Percentiles rank a stretch among this genome's conserved stretches.
Evolutionary conservation across 2,888 invertebrate genomes (phyloP).

Genomic region (Cephonodes hylas): DNA sequence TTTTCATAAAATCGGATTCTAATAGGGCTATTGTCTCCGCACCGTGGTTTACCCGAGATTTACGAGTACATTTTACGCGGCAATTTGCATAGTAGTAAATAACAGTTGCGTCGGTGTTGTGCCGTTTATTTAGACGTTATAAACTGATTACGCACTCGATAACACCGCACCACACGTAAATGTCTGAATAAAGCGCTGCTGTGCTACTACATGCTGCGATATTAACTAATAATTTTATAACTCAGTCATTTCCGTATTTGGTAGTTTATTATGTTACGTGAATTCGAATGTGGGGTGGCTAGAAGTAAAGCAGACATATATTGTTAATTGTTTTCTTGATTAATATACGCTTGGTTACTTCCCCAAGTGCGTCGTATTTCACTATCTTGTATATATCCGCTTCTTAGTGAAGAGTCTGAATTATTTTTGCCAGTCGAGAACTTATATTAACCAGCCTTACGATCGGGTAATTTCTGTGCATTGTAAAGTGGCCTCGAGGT

Average conservation of each 20-base stretch:
- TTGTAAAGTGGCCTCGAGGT: no score
- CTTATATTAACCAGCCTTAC: no score
- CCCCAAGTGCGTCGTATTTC: no score
- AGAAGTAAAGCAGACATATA: not conserved
- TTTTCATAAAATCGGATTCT: conserved; percentile 29
- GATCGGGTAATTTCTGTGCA: no score
- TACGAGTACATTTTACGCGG: conserved; percentile 54
- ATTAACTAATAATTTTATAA: conserved; percentile 13
- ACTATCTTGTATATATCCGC: no score
- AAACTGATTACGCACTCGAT: conserved; percentile 67
- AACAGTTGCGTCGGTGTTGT: conserved; percentile 56
- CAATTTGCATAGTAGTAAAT: conserved; percentile 67
- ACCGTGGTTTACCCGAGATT: conserved; percentile 45
- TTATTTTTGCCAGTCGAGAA: no score
- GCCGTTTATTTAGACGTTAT: conserved; percentile 69
- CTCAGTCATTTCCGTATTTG: not conserved
- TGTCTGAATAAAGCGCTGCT: conserved; percentile 32
- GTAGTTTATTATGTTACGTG: not conserved
- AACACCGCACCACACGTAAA: conserved; percentile 59
- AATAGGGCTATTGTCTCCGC: conserved; percentile 56
- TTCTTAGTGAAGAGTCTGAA: no score
- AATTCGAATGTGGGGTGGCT: not conserved
- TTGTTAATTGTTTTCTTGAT: not conserved
- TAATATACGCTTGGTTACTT: no score
- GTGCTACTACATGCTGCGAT: not conserved